Percentiles rank a stretch among this genome's conserved stretches.
These are phyloP conservation scores for Gibbula magus DNA, from an alignment of 2,888 invertebrate species.

Conservation along the genomic window DNA sequence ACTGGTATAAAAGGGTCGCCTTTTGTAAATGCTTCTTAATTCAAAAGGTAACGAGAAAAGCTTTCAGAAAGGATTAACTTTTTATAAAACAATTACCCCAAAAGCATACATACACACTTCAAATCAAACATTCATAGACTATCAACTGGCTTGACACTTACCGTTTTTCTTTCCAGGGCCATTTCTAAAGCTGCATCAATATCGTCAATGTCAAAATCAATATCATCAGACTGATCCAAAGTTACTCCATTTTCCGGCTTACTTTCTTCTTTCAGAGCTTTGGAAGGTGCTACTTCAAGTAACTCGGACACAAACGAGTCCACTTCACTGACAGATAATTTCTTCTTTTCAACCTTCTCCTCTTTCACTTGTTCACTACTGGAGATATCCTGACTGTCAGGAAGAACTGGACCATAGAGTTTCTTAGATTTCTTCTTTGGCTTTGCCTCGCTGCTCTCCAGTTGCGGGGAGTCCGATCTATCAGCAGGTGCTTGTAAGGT, in stretches of 20 bases:
- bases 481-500: not conserved
- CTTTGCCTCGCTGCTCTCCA: constrained; percentile 2
- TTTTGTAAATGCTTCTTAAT: not conserved
- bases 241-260: not conserved
- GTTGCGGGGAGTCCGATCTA: not conserved
- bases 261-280: constrained; percentile 16
- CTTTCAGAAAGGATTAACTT: not conserved
- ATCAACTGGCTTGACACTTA: constrained; percentile 18
- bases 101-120: not conserved
- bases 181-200: constrained; percentile 70
- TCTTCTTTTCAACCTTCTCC: not conserved
- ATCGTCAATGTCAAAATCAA: constrained; percentile 70
- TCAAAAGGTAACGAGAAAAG: not conserved
- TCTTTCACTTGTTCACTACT: not conserved
- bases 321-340: not conserved
- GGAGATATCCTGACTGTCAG: constrained; percentile 22
- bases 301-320: constrained; percentile 15
- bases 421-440: constrained; percentile 9
- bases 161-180: constrained; percentile 69
- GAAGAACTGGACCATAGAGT: constrained; percentile 2
- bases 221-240: constrained; percentile 39
- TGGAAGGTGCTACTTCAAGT: constrained; percentile 23
- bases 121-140: not conserved
- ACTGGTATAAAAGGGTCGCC: not conserved
- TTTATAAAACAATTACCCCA: not conserved